Base-by-base conservation (phyloP, 2,113 vertebrate species). In the Tyrannus savana region DNA sequence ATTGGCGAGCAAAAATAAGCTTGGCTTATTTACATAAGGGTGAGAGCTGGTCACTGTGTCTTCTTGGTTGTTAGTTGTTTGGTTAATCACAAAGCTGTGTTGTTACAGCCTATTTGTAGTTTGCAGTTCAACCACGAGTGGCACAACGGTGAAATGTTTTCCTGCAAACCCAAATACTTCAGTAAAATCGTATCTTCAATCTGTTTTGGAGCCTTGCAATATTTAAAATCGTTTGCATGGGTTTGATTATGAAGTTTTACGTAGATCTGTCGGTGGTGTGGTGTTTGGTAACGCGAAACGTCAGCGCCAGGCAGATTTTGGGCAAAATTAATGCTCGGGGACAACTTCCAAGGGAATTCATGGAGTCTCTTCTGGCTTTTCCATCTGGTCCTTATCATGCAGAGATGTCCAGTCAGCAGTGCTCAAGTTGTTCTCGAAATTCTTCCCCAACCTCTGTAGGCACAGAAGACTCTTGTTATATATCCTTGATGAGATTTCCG, bases 301-400 rank as follows among this genome's bases (percentile, higher is more conserved):
- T 96, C 95, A 93, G 37, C 17, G 79, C 39, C 44, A 96, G 91
- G 95, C 75, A 76, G 95, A 23, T 76, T 96, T 97, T 95, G 93
- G 75, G 39, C 74, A 58, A 96, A 97, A 97, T 96, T 97, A 96
- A 92, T 90, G 74, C 56, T 88, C 94, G 95, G 95, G 89, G 62
- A 93, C 86, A 85, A 94, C 95, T 97, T 96, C 86, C 47, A 91
- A 97, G 96, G 94, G 93, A 97, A 97, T 97, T 95, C 39, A 78
- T 93, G 77, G 46, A 73, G 88, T 87, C 42, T 97, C 64, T 94
- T 96, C 95, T 96, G 95, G 93, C 75, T 79, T 97, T 96, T 89
- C 97, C 96, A 97, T 97, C 96, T 98, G 97, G 93, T 95, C 91
- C 96, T 96, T 97, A 94, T 97, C 95, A 79, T 53, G 71, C 39